Base-by-base conservation (phyloP, 1,140 invertebrate genomes). In the Sycobia sp. region DNA sequence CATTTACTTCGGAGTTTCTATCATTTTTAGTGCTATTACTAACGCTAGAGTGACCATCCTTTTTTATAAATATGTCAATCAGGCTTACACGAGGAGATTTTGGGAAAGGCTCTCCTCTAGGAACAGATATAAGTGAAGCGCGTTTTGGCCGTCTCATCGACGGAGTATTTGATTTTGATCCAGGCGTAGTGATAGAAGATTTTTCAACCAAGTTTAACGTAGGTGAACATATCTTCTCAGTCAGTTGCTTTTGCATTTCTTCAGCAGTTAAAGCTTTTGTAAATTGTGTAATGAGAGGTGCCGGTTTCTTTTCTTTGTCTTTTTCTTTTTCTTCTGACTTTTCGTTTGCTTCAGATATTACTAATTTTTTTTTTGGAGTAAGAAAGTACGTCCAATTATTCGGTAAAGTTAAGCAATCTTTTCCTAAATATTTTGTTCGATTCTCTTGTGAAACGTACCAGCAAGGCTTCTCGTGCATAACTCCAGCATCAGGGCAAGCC, bases 391-490 rank as follows among this genome's bases (percentile, higher is more conserved):
- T 70, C 86, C 85, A 86, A 9, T 74, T 71, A 69, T 89, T 89
- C 2, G 85, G 82, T 22, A 87, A 55, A 2, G 75, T 68, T 0
- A 90, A 65, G 10, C 86, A 80, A 20, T 73, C 69, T 0, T 89
- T 71, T 0, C 81, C 78, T 0, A 77, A 5, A 74, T 87, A 89
- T 67, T 88, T 81, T 16, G 86, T 77, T 4, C 85, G 73, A 7
- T 86, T 67, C 3, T 87, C 84, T 11, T 85, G 78, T 3, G 83
- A 67, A 3, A 93, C 88, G 61, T 86, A 85, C 91, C 91, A 92
- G 67, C 88, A 90, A 3, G 74, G 77, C 62, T 87, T 87, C 3
- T 83, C 79, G 64, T 82, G 76, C 75, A 86, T 80, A 3, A 78
- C 71, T 32, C 84, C 85, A 67, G 86, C 80, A 20, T 87, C 85